Percentiles rank a stretch among this genome's conserved stretches.
These are phyloP conservation scores for Malurus leucopterus DNA, from an alignment of 2,797 vertebrate species.

Conservation along the genomic window DNA sequence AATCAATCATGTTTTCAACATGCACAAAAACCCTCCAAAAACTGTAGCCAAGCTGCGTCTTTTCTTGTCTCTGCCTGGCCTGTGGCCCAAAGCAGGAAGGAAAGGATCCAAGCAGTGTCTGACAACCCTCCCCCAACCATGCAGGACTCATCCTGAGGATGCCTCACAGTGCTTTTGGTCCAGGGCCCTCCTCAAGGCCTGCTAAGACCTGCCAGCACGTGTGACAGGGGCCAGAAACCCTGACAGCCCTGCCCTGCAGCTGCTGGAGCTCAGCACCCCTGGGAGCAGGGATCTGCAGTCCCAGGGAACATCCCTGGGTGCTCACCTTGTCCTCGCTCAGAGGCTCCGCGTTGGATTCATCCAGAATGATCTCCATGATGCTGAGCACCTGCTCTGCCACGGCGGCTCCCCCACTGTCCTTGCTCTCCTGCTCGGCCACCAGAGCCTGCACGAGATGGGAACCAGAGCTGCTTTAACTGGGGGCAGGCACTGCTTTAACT, in stretches of 20 bases:
- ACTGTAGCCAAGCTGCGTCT: slow-evolving; percentile 2
- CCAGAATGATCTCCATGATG: slow-evolving; percentile 98
- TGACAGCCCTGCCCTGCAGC: neutral
- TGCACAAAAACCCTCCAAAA: neutral
- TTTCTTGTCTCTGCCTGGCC: slow-evolving; percentile 16
- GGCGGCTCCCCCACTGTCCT: slow-evolving; percentile 93
- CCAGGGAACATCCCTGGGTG: neutral
- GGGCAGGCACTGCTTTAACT: neutral
- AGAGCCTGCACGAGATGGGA: slow-evolving; percentile 77
- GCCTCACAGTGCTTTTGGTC: neutral
- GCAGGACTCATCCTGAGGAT: neutral
- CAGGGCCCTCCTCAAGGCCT: neutral
- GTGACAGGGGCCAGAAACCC: neutral
- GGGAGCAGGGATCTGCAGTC: neutral
- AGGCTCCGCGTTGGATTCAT: slow-evolving; percentile 94
- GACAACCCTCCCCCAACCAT: neutral
- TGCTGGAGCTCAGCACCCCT: neutral
- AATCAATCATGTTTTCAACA: slow-evolving; percentile 37
- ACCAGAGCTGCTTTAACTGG: neutral
- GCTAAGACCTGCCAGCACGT: neutral
- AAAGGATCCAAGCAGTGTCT: slow-evolving; percentile 13
- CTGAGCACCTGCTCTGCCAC: slow-evolving; percentile 97
- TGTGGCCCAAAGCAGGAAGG: slow-evolving; percentile 6
- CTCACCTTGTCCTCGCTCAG: slow-evolving; percentile 95
- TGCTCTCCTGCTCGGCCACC: slow-evolving; percentile 96